Conservation (phyloP, 2,797 vertebrate genomes). For the Vireo griseus region DNA sequence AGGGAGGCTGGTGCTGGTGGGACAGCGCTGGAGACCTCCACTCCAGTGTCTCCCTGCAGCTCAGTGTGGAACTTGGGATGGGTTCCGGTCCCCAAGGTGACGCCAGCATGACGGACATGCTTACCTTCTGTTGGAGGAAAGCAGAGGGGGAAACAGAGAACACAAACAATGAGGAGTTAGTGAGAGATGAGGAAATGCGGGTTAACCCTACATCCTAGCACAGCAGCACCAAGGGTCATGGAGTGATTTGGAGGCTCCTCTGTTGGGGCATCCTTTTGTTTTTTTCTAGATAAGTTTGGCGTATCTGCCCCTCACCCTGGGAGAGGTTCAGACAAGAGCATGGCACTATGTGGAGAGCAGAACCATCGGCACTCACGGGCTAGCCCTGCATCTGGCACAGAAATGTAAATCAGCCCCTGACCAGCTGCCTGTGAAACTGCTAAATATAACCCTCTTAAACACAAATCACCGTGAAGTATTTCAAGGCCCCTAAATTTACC, state of each 20-base stretch:
- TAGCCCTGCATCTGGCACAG: background rate
- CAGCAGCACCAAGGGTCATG: background rate
- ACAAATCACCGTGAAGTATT: background rate
- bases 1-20: background rate
- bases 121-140: constrained; percentile 62
- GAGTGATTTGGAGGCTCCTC: background rate
- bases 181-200: background rate
- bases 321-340: background rate
- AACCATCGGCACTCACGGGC: accelerated
- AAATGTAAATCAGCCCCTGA: constrained; percentile 29
- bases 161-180: background rate
- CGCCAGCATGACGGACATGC: accelerated
- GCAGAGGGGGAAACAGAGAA: background rate
- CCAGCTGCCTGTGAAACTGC: background rate
- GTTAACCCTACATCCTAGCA: background rate
- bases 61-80: background rate
- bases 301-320: background rate
- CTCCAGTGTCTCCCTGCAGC: accelerated
- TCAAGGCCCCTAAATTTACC: background rate
- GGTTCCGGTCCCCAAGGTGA: background rate
- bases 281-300: background rate
- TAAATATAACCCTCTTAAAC: background rate
- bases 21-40: background rate
- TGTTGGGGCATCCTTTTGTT: background rate
- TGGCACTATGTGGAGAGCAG: accelerated